phyloP scores from a whole-genome alignment of 2,113 vertebrate species.

The Coptodon bakossiorum region DNA sequence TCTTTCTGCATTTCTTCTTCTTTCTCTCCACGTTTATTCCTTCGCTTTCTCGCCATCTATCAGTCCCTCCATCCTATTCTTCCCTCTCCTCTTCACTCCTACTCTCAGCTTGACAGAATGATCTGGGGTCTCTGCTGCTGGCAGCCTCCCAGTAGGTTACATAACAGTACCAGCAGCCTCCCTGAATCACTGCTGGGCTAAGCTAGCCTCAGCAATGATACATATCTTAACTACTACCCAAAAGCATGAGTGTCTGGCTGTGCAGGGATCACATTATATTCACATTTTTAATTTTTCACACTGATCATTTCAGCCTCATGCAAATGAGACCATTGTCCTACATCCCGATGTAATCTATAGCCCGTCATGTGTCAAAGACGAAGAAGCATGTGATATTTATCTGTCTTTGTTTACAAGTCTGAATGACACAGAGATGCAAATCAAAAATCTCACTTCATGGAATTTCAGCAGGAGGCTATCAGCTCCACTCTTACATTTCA shows the following conservation, averaged over 20 bases:
- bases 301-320: not conserved
- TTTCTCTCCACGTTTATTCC: not conserved
- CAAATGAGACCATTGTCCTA: not conserved
- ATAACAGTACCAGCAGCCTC: slow-evolving; percentile 62
- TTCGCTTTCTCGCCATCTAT: not conserved
- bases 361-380: not conserved
- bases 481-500: not conserved
- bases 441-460: not conserved
- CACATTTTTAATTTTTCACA: not conserved
- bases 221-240: not conserved
- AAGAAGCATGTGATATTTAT: not conserved
- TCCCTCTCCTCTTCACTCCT: slow-evolving; percentile 9
- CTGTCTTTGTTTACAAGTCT: not conserved
- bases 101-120: slow-evolving; percentile 42
- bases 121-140: slow-evolving; percentile 53
- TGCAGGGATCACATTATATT: not conserved
- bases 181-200: slow-evolving; percentile 42
- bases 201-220: not conserved
- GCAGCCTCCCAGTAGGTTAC: slow-evolving; percentile 55
- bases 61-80: not conserved
- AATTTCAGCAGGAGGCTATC: not conserved
- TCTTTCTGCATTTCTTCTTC: not conserved
- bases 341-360: not conserved
- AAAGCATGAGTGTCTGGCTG: not conserved
- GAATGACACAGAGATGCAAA: not conserved